These are phyloP conservation scores for Orussus abietinus DNA, from an alignment of 1,140 invertebrate genomes.

Conservation along the genomic window DNA sequence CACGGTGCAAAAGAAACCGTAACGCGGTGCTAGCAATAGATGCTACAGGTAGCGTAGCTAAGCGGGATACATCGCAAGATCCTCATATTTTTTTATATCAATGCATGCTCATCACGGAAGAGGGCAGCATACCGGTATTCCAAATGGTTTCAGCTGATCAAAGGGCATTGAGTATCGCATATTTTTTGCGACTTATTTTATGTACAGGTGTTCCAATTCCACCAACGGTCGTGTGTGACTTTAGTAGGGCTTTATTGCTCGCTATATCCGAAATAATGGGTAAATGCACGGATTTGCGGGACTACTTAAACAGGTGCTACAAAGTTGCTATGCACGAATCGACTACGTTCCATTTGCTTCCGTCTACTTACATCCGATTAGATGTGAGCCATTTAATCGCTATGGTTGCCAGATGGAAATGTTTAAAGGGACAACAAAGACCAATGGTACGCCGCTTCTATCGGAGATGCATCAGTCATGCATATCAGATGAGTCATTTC, in stretches of 20 bases:
- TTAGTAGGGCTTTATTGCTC: constrained; percentile 14
- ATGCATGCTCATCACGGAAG: constrained; percentile 10
- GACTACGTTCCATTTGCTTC: not conserved
- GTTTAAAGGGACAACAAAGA: constrained; percentile 3
- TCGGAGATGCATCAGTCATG: constrained; percentile 7
- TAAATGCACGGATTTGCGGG: constrained; percentile 6
- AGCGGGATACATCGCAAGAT: constrained; percentile 1
- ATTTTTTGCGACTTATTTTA: constrained; percentile 16
- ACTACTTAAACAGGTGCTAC: constrained; percentile 17
- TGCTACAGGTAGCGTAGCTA: constrained; percentile 15
- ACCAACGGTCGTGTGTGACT: constrained; percentile 15
- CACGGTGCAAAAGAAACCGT: constrained; percentile 10
- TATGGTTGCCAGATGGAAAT: constrained; percentile 15
- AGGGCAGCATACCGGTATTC: constrained; percentile 19
- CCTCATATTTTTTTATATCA: constrained; percentile 18
- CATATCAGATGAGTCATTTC: constrained; percentile 6
- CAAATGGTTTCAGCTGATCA: constrained; percentile 20
- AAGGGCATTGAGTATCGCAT: constrained; percentile 7
- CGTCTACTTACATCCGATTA: constrained; percentile 12
- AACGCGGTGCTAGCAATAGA: constrained; percentile 16
- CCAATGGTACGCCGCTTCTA: constrained; percentile 9
- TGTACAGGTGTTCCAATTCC: constrained; percentile 7
- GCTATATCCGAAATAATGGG: constrained; percentile 15
- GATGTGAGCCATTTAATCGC: constrained; percentile 13
- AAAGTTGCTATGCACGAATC: constrained; percentile 5